Conservation (phyloP, 2,113 vertebrate genomes). For the Sebastes fasciatus region DNA sequence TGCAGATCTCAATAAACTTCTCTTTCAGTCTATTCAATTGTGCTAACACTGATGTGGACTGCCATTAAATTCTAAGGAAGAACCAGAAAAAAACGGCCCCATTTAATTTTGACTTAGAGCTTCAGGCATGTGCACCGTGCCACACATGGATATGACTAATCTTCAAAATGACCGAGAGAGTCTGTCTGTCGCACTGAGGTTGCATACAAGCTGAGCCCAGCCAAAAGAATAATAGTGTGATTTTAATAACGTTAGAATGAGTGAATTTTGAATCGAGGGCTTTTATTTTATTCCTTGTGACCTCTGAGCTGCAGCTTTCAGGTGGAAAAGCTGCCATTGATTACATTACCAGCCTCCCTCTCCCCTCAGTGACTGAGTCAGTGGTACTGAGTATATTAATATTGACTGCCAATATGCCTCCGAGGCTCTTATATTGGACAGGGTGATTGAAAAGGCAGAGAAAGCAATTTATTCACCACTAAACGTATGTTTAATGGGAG, state of each 20-base stretch:
- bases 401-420: conserved; percentile 80
- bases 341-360: conserved; percentile 58
- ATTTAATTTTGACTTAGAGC: conserved; percentile 46
- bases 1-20: conserved; percentile 84
- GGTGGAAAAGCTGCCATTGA: conserved; percentile 68
- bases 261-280: conserved; percentile 17
- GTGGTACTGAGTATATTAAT: conserved; percentile 81
- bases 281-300: conserved; percentile 55
- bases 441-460: conserved; percentile 78
- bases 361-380: conserved; percentile 64
- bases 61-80: conserved; percentile 70
- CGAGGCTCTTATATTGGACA: conserved; percentile 68
- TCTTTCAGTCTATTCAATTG: conserved; percentile 75
- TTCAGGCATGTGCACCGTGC: conserved; percentile 48
- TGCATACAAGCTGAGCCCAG: conserved; percentile 27
- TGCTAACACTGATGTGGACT: conserved; percentile 75
- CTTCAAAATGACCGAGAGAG: conserved; percentile 32
- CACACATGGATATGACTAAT: conserved; percentile 36
- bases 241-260: conserved; percentile 50
- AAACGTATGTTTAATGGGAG: conserved; percentile 80
- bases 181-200: conserved; percentile 6
- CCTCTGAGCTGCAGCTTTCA: conserved; percentile 44
- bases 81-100: conserved; percentile 26
- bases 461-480: conserved; percentile 78
- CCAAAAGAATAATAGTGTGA: conserved; percentile 24